A percentile compares a stretch with the other conserved stretches of the same genome.
Evolutionary conservation across 1,140 invertebrate genomes (phyloP).

Genomic region (Cydia splendana): DNA sequence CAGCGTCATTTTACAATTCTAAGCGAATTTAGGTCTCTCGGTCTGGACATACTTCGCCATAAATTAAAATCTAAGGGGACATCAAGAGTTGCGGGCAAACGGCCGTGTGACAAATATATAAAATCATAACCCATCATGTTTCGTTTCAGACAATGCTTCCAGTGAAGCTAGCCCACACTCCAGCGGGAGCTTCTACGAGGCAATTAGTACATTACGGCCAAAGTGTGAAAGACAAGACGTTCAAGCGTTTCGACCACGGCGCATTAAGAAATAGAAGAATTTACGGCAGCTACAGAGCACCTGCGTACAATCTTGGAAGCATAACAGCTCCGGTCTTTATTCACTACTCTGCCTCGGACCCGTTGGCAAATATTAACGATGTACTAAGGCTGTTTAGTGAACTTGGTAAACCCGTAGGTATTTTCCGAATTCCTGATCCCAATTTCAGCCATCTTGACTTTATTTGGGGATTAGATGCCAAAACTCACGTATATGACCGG

Average conservation of each 20-base stretch:
- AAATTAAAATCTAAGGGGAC: no score
- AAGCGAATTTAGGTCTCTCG: neutral
- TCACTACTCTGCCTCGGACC: constrained; percentile 88
- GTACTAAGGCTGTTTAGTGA: constrained; percentile 80
- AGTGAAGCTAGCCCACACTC: constrained; percentile 88
- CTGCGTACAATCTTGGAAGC: constrained; percentile 81
- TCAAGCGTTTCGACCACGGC: constrained; percentile 85
- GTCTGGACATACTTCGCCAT: no score
- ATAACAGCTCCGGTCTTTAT: constrained; percentile 85
- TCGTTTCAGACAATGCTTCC: constrained; percentile 83
- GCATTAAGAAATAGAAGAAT: constrained; percentile 78
- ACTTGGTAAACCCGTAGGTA: constrained; percentile 79
- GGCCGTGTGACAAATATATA: no score
- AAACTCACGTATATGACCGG: constrained; percentile 68
- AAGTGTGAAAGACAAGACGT: constrained; percentile 82
- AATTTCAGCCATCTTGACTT: constrained; percentile 82
- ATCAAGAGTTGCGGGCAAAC: no score
- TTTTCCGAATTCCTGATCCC: constrained; percentile 71
- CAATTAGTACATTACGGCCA: constrained; percentile 90
- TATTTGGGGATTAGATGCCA: constrained; percentile 81
- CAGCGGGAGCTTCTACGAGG: constrained; percentile 89
- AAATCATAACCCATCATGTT: neutral
- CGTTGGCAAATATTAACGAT: constrained; percentile 82
- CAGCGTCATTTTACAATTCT: neutral
- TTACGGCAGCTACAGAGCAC: constrained; percentile 79